Evolutionary conservation across 2,888 invertebrate species (phyloP).

Genomic region (Polietes domitor): DNA sequence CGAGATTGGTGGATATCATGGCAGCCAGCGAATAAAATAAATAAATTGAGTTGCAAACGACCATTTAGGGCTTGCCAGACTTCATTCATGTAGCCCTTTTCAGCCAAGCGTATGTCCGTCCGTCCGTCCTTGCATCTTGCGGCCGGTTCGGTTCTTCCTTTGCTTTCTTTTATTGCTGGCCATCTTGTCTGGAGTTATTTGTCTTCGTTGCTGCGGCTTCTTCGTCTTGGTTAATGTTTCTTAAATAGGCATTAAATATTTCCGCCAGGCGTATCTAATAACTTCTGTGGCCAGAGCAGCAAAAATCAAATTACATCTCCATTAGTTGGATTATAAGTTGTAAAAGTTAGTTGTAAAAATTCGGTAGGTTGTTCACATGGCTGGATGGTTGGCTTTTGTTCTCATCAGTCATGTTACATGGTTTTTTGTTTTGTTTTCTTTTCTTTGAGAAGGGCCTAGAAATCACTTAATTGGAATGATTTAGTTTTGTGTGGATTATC

Average conservation of each 20-base stretch:
- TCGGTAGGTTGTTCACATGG: neutral
- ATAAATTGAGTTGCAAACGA: conserved; percentile 57
- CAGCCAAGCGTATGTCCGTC: neutral
- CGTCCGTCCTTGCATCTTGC: neutral
- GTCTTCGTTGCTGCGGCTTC: conserved; percentile 33
- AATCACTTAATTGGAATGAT: conserved; percentile 46
- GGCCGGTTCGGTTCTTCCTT: neutral
- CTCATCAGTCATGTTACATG: neutral
- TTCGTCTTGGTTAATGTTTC: conserved; percentile 51
- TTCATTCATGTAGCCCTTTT: neutral
- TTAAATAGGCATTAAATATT: conserved; percentile 64
- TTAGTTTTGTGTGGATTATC: conserved; percentile 32
- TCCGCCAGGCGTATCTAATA: conserved; percentile 57
- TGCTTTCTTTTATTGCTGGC: too few relatives aligned
- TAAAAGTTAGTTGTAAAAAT: too few relatives aligned
- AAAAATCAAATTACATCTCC: neutral
- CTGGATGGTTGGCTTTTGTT: too few relatives aligned
- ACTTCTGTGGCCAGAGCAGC: neutral
- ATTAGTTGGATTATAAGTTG: neutral
- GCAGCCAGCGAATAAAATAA: conserved; percentile 9
- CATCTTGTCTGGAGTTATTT: conserved; percentile 14
- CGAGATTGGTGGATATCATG: conserved; percentile 61
- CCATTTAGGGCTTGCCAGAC: conserved; percentile 1
- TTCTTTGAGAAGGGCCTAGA: too few relatives aligned
- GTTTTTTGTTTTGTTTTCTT: too few relatives aligned